Evolutionary conservation across 2,113 vertebrate genomes (phyloP), one percentile per base, ranked within the genome.

Genomic region (Pseudorasbora parva): DNA sequence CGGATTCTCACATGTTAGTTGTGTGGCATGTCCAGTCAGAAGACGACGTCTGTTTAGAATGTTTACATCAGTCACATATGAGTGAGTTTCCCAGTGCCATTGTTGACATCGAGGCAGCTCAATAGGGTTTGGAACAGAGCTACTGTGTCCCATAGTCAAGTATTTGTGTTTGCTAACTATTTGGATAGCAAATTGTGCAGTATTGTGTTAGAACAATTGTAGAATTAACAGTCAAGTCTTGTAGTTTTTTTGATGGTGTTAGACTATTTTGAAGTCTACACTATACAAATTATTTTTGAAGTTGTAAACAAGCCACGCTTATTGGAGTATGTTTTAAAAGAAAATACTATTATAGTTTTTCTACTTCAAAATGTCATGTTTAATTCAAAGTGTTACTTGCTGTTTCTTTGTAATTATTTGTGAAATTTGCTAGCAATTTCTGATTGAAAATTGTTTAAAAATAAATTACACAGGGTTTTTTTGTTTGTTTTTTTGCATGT

Each of bases 121-220:
- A 33, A 27, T 64, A 8, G 8, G 64, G 10, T 71, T 45, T 45
- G 11, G 5, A 45, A 45, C 41, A 23, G 21, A 71, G 41, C n/a
- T 71, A 71, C 19, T 43, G 37, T 59, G n/a, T 41, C 68, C 23
- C 5, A 45, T n/a, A 71, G 21, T 71, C 2, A 60, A 25, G 75
- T 45, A 78, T 78, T 59, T 78, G 30, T 59, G 21, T 77, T 43
- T 27, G 56, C 33, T 25, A 43, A 59, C 75, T 43, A 7, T 78
- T 23, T 27, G 14, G 41, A 49, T 21, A 6, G 37, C 37, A 60
- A 41, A 45, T 5, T 37, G 33, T 59, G 75, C 15, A 45, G n/a
- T 60, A 19, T 23, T 78, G 14, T 25, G 75, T 43, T 78, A 23
- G 37, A 11, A n/a, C n/a, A n/a, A 60, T 78, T 60, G n/a, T 43